Percentiles rank a stretch among this genome's conserved stretches.
Conservation (phyloP, 2,888 invertebrate species). For the Oscheius myriophilus region DNA sequence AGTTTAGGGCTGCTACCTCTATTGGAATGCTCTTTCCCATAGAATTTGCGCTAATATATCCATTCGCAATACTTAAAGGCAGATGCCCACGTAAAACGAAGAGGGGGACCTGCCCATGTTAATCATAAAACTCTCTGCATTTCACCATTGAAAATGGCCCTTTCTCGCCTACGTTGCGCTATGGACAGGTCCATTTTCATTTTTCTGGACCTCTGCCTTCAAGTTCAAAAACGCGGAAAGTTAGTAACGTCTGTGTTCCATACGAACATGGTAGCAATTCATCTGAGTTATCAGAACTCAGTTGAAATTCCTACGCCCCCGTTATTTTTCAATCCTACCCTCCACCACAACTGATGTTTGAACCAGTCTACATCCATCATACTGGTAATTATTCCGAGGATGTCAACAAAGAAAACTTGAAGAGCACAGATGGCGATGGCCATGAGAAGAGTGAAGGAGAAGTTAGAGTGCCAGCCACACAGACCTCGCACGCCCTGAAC, state of each 20-base stretch:
- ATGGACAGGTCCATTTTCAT: no score
- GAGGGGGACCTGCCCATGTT: no score
- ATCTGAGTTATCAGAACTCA: not conserved
- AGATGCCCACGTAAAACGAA: no score
- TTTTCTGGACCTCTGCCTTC: no score
- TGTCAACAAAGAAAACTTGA: not conserved
- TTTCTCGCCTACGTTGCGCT: no score
- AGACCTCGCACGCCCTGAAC: not conserved
- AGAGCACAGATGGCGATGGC: not conserved
- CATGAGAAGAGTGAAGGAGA: slow-evolving; percentile 10
- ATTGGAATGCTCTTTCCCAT: no score
- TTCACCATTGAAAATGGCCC: no score
- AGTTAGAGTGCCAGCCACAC: slow-evolving; percentile 15
- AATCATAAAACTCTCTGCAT: no score
- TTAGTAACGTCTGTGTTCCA: no score
- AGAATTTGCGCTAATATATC: slow-evolving; percentile 6
- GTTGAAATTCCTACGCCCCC: not conserved
- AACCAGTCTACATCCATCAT: not conserved
- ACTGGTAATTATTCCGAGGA: not conserved
- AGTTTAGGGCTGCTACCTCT: no score
- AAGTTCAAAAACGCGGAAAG: not conserved
- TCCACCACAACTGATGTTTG: not conserved
- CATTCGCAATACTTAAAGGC: no score
- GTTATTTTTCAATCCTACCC: not conserved
- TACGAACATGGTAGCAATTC: no score